Conservation (phyloP, 2,888 invertebrate species). For the Leptarthrus brevirostris region DNA sequence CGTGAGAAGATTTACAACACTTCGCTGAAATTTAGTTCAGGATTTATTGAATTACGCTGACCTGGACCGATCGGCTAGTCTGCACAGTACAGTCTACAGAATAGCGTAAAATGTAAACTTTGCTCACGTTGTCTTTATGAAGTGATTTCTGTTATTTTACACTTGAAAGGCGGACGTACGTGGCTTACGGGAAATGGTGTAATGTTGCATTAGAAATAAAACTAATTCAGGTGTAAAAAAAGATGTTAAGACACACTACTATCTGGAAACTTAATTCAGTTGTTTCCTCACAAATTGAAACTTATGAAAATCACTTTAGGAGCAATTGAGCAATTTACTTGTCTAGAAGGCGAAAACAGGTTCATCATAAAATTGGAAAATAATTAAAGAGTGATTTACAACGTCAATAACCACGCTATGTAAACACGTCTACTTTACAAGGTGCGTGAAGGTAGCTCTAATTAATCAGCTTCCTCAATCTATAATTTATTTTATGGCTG, state of each 20-base stretch:
- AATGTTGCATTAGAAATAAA: too few relatives aligned
- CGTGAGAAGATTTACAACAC: slow-evolving; percentile 32
- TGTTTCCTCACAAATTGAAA: too few relatives aligned
- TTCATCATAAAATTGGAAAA: not conserved
- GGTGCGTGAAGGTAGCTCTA: not conserved
- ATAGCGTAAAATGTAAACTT: not conserved
- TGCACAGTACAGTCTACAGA: not conserved
- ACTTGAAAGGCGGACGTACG: not conserved
- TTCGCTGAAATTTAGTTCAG: not conserved
- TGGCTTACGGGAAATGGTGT: not conserved
- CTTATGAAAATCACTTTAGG: too few relatives aligned
- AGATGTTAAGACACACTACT: too few relatives aligned
- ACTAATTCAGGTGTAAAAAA: too few relatives aligned
- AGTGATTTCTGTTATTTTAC: not conserved
- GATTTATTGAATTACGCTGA: slow-evolving; percentile 1
- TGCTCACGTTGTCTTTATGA: not conserved
- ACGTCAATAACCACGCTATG: not conserved
- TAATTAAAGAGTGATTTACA: not conserved
- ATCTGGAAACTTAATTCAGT: too few relatives aligned
- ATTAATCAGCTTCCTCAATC: not conserved
- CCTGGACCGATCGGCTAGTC: too few relatives aligned
- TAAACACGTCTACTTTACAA: not conserved
- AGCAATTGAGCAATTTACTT: too few relatives aligned
- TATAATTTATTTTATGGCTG: not conserved
- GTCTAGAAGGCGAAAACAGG: not conserved